phyloP scores from a whole-genome alignment of 2,113 vertebrate species.

The Dicaeum eximium region DNA sequence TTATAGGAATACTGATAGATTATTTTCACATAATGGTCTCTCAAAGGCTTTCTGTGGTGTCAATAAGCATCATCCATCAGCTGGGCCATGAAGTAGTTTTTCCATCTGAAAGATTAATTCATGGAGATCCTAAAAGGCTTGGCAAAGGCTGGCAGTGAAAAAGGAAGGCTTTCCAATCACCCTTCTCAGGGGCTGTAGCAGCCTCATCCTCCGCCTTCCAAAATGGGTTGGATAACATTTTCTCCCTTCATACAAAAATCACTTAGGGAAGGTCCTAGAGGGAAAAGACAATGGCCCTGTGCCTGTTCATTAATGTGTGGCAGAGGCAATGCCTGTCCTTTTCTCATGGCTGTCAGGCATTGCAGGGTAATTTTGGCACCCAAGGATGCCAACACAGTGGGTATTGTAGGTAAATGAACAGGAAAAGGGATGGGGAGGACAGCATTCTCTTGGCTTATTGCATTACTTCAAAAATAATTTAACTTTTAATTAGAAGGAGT shows the following conservation, averaged over 20 bases:
- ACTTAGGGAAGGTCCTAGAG: neutral
- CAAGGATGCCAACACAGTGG: neutral
- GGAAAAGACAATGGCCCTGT: fast-evolving
- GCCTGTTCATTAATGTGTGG: neutral
- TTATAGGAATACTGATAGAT: neutral
- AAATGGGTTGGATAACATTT: neutral
- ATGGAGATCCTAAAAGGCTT: neutral
- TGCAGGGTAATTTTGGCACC: neutral
- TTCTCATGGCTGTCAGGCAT: neutral
- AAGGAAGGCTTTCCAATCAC: neutral
- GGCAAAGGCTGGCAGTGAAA: neutral
- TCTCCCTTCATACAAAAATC: neutral
- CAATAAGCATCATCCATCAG: neutral
- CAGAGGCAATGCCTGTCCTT: neutral
- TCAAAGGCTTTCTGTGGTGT: neutral
- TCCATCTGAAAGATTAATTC: neutral
- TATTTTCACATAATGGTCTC: neutral
- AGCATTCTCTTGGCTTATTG: neutral
- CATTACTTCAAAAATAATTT: neutral
- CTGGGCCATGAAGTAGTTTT: neutral
- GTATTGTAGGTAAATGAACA: neutral
- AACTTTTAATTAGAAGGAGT: neutral
- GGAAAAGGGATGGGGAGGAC: neutral
- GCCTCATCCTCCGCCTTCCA: neutral
- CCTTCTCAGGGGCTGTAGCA: neutral